These are phyloP conservation scores for Geotrypetes seraphini DNA, from an alignment of 2,797 vertebrate species.

Conservation along the genomic window DNA sequence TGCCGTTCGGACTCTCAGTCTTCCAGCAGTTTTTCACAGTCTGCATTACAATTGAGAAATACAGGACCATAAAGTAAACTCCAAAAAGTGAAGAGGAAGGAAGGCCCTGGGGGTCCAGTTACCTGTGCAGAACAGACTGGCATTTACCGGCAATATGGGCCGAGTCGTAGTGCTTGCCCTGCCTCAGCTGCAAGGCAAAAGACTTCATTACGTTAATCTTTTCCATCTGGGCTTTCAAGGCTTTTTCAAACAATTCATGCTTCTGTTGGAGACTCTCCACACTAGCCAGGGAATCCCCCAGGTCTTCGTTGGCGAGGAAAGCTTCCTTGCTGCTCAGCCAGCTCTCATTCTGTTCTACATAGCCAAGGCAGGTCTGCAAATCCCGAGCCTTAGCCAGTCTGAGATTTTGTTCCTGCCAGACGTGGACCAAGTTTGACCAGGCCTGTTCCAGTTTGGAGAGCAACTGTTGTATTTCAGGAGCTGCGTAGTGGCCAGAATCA, in stretches of 20 bases:
- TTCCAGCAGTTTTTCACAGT: too few species aligned
- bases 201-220: conserved; percentile 57
- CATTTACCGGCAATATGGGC: conserved; percentile 54
- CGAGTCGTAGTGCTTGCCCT: conserved; percentile 56
- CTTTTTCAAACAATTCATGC: conserved; percentile 60
- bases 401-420: conserved; percentile 51
- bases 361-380: conserved; percentile 60
- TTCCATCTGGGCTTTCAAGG: conserved; percentile 63
- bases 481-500: conserved; percentile 43
- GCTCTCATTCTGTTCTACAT: conserved; percentile 62
- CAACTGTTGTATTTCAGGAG: conserved; percentile 52
- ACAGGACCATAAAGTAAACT: too few species aligned
- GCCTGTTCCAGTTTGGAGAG: conserved; percentile 58
- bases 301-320: conserved; percentile 59
- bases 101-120: conserved; percentile 2
- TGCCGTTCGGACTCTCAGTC: too few species aligned
- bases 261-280: conserved; percentile 71
- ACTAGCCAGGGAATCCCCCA: conserved; percentile 59
- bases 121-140: conserved; percentile 60
- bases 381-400: conserved; percentile 63
- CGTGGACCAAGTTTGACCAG: conserved; percentile 46
- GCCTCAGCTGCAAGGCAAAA: conserved; percentile 46
- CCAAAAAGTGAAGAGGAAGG: too few species aligned
- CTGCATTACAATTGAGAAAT: too few species aligned
- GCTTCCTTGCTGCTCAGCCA: conserved; percentile 76